Evolutionary conservation across 2,113 vertebrate species (phyloP).

Genomic region (Regulus satrapa): DNA sequence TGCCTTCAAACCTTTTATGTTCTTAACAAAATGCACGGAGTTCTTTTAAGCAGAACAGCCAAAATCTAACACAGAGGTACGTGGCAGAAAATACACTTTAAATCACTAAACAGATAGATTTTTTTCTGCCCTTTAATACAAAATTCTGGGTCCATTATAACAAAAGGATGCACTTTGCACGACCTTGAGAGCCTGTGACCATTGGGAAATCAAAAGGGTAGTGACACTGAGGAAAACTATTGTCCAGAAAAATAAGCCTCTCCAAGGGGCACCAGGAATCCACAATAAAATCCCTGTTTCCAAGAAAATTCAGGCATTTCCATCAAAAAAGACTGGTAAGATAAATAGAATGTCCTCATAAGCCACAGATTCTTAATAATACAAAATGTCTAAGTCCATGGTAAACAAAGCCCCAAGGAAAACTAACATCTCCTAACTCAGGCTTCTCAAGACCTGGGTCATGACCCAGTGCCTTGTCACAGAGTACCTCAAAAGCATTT

Average conservation of each 20-base stretch:
- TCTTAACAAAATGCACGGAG: background rate
- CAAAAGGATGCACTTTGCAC: conserved; percentile 77
- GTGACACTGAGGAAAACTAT: conserved; percentile 75
- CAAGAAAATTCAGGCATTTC: conserved; percentile 76
- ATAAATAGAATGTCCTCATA: conserved; percentile 77
- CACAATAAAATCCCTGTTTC: conserved; percentile 76
- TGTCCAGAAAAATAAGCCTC: conserved; percentile 76
- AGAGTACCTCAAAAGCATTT: conserved; percentile 59
- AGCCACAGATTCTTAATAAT: conserved; percentile 75
- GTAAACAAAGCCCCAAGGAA: conserved; percentile 74
- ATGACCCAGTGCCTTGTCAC: conserved; percentile 55
- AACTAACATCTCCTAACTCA: conserved; percentile 70
- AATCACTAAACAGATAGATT: background rate
- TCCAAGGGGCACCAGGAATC: conserved; percentile 73
- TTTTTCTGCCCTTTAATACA: conserved; percentile 43
- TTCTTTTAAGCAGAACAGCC: background rate
- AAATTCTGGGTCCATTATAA: conserved; percentile 61
- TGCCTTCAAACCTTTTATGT: background rate
- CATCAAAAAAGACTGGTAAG: conserved; percentile 74
- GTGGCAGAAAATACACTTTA: background rate
- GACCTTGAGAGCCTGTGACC: conserved; percentile 71
- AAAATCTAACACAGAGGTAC: background rate
- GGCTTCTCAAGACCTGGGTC: conserved; percentile 70
- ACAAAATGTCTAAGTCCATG: conserved; percentile 72
- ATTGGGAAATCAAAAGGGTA: conserved; percentile 74